Base-by-base conservation (phyloP, 2,113 vertebrate species). In the Lasiurus cinereus region DNA sequence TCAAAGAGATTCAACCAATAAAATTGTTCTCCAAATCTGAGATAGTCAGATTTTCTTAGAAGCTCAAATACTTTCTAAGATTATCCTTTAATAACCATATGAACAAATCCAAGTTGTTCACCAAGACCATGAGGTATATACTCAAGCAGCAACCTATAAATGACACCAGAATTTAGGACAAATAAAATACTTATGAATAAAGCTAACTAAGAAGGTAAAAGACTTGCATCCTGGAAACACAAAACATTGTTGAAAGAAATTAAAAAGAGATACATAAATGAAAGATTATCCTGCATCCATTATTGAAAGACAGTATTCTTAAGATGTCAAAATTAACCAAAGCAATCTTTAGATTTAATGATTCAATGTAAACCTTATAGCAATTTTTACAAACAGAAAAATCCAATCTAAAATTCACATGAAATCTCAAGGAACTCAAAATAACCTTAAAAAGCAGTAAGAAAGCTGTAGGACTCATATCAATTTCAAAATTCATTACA, bases 331-430 rank as follows among this genome's bases (percentile, higher is more conserved):
- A 86, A 72, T 19, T 36, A 74, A 31, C 19, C 24, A 85, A 80
- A 74, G 50, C 50, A n/a, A 73, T 46, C 54, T n/a, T 56, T 6
- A 78, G 29, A 72, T 54, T 89, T 48, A 73, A 79, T 46, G 29
- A 72, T 54, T 89, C 56, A 73, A 79, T 46, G 46, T 13, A 87
- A 88, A 69, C 8, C n/a, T 5, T 74, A 13, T 39, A 24, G 46
- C 10, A 88, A 19, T 84, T 96, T 83, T 33, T 66, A 6, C 15
- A 73, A 95, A 84, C 1, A 80, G 66, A 74, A 95, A 93, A 76
- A 78, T 39, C 48, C 18, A 86, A 22, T 21, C 29, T 80, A 73
- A 90, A 62, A 95, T 67, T 88, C 39, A 85, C 10, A 83, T 64
- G 59, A 33, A 88, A 78, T 67, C 64, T 46, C 77, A 72, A 78